Evolutionary conservation across 2,888 invertebrate species (phyloP).

Genomic region (Dastarcus helophoroides): DNA sequence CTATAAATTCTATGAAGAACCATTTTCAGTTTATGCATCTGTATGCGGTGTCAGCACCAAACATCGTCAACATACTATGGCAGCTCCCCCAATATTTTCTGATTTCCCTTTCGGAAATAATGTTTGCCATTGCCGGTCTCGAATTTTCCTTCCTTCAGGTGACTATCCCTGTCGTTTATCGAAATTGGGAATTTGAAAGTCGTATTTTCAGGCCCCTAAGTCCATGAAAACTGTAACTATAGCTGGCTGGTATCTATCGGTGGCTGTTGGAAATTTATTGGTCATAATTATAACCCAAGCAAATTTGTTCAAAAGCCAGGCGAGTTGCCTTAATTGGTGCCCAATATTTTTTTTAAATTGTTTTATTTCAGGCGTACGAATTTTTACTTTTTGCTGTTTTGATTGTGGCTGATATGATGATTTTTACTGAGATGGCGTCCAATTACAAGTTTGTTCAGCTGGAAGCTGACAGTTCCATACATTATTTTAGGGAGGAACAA

Average conservation of each 20-base stretch:
- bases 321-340: slow-evolving; percentile 26
- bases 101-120: slow-evolving; percentile 69
- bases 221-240: slow-evolving; percentile 77
- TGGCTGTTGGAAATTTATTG: slow-evolving; percentile 68
- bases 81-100: slow-evolving; percentile 70
- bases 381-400: slow-evolving; percentile 63
- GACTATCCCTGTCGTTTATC: slow-evolving; percentile 12
- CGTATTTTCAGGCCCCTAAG: slow-evolving; percentile 52
- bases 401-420: slow-evolving; percentile 54
- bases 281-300: slow-evolving; percentile 63
- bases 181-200: slow-evolving; percentile 5
- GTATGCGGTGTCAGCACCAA: slow-evolving; percentile 51
- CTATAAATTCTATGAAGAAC: no score
- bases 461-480: slow-evolving; percentile 32
- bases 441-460: slow-evolving; percentile 38
- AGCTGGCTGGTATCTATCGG: slow-evolving; percentile 74
- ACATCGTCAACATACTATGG: slow-evolving; percentile 58
- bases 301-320: slow-evolving; percentile 52
- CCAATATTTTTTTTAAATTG: slow-evolving; percentile 10
- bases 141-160: slow-evolving; percentile 77
- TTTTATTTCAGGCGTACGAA: slow-evolving; percentile 49
- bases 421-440: slow-evolving; percentile 46
- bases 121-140: slow-evolving; percentile 73
- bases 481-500: slow-evolving; percentile 15
- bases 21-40: slow-evolving; percentile 40